Conservation (phyloP, 1,140 invertebrate genomes). For the Heterodera schachtii region DNA sequence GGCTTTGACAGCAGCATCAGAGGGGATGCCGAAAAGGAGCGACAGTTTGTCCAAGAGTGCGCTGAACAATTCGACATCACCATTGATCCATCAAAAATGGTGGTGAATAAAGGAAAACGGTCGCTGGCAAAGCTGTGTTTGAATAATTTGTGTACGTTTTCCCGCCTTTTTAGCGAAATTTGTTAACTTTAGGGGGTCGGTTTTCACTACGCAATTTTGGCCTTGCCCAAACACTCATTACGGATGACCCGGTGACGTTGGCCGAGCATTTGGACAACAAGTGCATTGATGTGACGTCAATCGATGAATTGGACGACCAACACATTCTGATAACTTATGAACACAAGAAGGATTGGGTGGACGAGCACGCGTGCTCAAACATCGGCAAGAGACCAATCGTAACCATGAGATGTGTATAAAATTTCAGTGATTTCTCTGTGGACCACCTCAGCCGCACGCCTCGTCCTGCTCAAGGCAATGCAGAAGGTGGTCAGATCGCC, state of each 20-base stretch:
- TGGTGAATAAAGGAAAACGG: neutral
- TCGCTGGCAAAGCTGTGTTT: no score
- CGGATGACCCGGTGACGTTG: neutral
- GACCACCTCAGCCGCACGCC: neutral
- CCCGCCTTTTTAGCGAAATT: neutral
- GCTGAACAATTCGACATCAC: neutral
- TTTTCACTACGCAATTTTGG: slow-evolving; percentile 7
- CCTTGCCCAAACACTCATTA: neutral
- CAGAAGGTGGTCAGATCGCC: neutral
- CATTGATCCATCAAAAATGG: neutral
- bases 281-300: no score
- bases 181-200: neutral
- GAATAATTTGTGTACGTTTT: no score
- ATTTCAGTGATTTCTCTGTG: neutral
- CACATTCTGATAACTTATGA: neutral
- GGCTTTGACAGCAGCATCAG: slow-evolving; percentile 6
- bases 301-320: neutral
- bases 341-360: no score
- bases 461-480: neutral
- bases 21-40: slow-evolving; percentile 2
- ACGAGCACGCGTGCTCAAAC: no score
- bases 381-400: neutral
- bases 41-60: slow-evolving; percentile 10
- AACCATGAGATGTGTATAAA: neutral
- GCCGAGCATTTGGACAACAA: no score